Evolutionary conservation across 2,797 vertebrate species (phyloP).

Genomic region (Enteromius radiatus): DNA sequence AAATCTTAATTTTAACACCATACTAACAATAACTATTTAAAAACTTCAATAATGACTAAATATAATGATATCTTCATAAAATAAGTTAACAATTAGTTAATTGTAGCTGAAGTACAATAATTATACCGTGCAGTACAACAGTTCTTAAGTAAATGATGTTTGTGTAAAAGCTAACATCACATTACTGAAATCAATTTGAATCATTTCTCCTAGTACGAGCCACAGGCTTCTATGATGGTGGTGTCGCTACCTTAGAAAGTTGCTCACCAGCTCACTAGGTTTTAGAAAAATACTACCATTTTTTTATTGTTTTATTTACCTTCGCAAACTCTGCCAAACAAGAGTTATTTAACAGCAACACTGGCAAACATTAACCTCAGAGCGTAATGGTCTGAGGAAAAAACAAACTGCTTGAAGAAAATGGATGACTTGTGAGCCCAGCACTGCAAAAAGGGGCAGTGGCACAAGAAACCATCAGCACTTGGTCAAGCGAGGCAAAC

Average conservation of each 20-base stretch:
- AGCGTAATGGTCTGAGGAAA: slow-evolving; percentile 1
- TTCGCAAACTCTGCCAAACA: not conserved
- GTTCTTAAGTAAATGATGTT: not conserved
- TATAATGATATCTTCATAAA: not conserved
- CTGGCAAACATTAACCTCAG: not conserved
- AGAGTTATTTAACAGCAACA: not conserved
- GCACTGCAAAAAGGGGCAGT: slow-evolving; percentile 22
- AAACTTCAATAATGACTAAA: not conserved
- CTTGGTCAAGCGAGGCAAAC: slow-evolving; percentile 8
- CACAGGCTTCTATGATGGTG: not conserved
- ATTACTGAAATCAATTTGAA: not conserved
- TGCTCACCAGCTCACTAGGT: not conserved
- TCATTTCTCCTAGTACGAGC: not conserved
- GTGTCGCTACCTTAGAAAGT: not conserved
- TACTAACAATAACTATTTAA: not conserved
- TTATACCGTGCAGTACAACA: not conserved
- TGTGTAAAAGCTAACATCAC: not conserved
- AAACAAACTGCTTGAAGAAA: not conserved
- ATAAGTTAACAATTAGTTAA: not conserved
- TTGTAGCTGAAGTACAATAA: not conserved
- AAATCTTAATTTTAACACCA: not conserved
- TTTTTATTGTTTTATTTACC: not conserved
- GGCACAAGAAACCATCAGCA: slow-evolving; percentile 3
- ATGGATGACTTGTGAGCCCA: not conserved
- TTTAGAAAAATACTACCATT: not conserved